These are phyloP conservation scores for Chiloscyllium plagiosum DNA, from an alignment of 2,113 vertebrate genomes.

Conservation along the genomic window DNA sequence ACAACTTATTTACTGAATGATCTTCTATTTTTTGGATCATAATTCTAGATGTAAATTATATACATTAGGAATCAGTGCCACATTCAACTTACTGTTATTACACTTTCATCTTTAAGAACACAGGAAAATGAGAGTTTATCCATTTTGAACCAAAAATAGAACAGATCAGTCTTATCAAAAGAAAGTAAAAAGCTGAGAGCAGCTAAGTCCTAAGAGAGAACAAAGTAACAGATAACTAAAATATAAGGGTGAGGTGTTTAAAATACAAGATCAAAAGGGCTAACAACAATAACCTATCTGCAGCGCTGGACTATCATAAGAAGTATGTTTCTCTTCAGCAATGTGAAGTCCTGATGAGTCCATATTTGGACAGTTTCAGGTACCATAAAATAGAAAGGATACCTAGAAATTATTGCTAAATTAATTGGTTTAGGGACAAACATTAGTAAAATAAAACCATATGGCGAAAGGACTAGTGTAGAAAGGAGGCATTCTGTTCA, in stretches of 20 bases:
- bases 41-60: not conserved
- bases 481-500: too few relatives aligned
- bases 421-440: too few relatives aligned
- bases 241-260: not conserved
- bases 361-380: not conserved
- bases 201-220: not conserved
- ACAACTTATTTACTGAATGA: not conserved
- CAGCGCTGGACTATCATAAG: not conserved
- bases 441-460: too few relatives aligned
- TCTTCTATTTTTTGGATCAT: not conserved
- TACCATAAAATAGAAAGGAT: not conserved
- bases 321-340: not conserved
- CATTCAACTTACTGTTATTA: not conserved
- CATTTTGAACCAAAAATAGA: not conserved
- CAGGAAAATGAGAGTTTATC: not conserved
- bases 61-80: not conserved
- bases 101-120: not conserved
- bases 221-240: not conserved
- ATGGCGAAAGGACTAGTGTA: too few relatives aligned
- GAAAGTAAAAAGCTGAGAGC: not conserved
- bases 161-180: not conserved
- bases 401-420: not conserved
- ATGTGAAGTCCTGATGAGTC: not conserved
- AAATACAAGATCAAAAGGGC: not conserved
- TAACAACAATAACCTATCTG: not conserved